Evolutionary conservation across 1,140 invertebrate species (phyloP), one percentile per base, ranked within the genome.

Genomic region (Oryctes rhinoceros): DNA sequence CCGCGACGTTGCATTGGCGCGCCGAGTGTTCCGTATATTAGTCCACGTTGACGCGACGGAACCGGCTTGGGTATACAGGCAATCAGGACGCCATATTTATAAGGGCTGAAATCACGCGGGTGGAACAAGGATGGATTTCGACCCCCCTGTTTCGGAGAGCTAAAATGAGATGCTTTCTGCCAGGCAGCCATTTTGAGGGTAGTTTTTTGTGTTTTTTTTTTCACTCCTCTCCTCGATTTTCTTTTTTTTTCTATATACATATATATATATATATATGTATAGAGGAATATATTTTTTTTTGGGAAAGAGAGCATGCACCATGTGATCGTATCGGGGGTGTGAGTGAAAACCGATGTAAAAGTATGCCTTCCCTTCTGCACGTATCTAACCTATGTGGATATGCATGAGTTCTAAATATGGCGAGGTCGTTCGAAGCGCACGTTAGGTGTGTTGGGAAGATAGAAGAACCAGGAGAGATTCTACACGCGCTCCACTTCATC

Each of bases 21-120:
- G 18, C n/a, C 11, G 49, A 10, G 39, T 75, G 79, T 83, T 74
- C 71, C 79, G 37, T 18, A 48, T 80, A 67, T 13, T 10, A 81
- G 84, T 86, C 86, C 74, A 87, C 86, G 86, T 87, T 80, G 86
- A 87, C 86, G 85, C 86, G 80, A 85, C 85, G 82, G 81, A 71
- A 37, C 65, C 44, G 81, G 85, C 84, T 84, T 84, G 84, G 53
- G 84, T 86, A 87, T 86, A 87, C 86, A 86, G 86, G 86, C 86
- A 87, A 87, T 87, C 86, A 87, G 86, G 86, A 85, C 86, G 86
- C 86, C 86, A 87, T 87, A 87, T 87, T 87, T 87, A 87, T 87
- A 87, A 85, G 86, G 86, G 85, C 84, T 83, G 85, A 87, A 87
- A 87, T 87, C 84, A 85, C 84, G 84, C 86, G 85, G 83, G 86